These are phyloP conservation scores for Paraescarpia echinospica DNA, from an alignment of 1,140 invertebrate genomes.

Conservation along the genomic window DNA sequence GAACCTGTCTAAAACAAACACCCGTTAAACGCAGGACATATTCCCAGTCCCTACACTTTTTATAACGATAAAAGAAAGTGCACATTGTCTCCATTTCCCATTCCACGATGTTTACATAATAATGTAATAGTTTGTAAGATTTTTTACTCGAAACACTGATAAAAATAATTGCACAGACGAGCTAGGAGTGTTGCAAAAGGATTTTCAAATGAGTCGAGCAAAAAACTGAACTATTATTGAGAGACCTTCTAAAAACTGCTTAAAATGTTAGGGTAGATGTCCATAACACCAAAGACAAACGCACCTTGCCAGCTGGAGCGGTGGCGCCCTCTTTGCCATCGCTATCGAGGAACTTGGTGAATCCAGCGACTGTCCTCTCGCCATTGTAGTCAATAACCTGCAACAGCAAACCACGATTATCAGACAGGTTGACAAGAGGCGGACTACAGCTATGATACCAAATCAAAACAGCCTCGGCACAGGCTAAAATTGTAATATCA, in stretches of 20 bases:
- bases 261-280: conserved; percentile 25
- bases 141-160: too few relatives aligned
- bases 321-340: conserved; percentile 48
- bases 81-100: too few relatives aligned
- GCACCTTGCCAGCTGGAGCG: neutral
- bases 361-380: conserved; percentile 89
- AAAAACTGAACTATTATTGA: too few relatives aligned
- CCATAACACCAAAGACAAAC: neutral
- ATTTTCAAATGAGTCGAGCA: too few relatives aligned
- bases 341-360: conserved; percentile 81
- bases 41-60: neutral
- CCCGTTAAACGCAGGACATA: too few relatives aligned
- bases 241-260: neutral
- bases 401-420: conserved; percentile 27
- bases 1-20: too few relatives aligned
- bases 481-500: too few relatives aligned
- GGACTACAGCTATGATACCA: neutral
- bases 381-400: conserved; percentile 90
- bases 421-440: neutral
- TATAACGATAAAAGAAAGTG: too few relatives aligned
- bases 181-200: too few relatives aligned
- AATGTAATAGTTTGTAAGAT: too few relatives aligned
- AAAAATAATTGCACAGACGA: too few relatives aligned
- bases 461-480: neutral
- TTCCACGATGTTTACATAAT: too few relatives aligned